Evolutionary conservation across 2,797 vertebrate species (phyloP).

Genomic region (Crocidura indochinensis): DNA sequence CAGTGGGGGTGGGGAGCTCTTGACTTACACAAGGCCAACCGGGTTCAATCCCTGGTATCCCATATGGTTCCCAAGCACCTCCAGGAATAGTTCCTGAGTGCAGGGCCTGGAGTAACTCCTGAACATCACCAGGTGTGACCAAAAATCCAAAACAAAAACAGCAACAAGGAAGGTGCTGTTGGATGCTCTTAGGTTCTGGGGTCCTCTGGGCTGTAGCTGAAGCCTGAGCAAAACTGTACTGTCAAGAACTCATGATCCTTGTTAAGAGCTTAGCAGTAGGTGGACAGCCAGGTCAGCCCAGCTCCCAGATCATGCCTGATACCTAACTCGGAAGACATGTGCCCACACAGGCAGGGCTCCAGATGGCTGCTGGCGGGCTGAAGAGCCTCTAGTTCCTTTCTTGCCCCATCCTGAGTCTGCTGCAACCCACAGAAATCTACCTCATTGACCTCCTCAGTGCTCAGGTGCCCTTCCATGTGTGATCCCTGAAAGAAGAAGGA

Average conservation of each 20-base stretch:
- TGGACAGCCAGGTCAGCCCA: neutral
- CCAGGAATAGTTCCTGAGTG: no score
- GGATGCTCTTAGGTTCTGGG: neutral
- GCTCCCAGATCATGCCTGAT: no score
- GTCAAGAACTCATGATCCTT: neutral
- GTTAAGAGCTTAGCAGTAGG: neutral
- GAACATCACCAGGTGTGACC: no score
- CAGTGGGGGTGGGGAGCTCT: no score
- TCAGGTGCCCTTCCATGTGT: neutral
- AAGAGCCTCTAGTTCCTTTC: neutral
- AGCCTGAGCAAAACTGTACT: neutral
- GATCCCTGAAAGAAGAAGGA: neutral
- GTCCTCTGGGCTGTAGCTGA: neutral
- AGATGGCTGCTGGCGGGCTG: neutral
- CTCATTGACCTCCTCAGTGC: neutral
- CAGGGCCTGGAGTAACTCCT: no score
- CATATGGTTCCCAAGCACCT: no score
- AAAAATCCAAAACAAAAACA: neutral
- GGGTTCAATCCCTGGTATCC: no score
- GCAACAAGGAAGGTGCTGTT: neutral
- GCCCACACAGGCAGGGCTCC: no score
- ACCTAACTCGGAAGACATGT: no score
- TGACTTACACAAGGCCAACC: no score
- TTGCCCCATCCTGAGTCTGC: neutral
- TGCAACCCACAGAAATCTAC: neutral